phyloP scores from a whole-genome alignment of 1,140 invertebrate species.

The Mizuhopecten yessoensis region DNA sequence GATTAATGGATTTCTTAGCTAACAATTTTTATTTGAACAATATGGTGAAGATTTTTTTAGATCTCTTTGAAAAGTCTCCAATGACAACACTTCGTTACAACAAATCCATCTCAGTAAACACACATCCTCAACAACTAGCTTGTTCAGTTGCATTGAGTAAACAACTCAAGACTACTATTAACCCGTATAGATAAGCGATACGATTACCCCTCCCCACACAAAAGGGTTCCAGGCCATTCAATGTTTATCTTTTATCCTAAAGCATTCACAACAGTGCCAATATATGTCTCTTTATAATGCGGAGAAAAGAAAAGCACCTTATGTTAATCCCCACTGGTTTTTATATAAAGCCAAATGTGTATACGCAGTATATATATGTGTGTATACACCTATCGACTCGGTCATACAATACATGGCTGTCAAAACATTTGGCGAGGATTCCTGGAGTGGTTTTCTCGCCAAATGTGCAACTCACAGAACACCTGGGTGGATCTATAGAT shows the following conservation, averaged over 20 bases:
- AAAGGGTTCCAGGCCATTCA: background rate
- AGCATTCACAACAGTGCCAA: slow-evolving; percentile 26
- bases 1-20: too few relatives aligned
- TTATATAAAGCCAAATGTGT: background rate
- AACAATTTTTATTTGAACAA: too few relatives aligned
- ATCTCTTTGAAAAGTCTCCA: background rate
- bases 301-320: background rate
- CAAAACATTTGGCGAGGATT: slow-evolving; percentile 13
- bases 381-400: background rate
- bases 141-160: background rate
- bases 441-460: background rate
- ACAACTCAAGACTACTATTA: background rate
- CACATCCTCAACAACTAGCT: background rate
- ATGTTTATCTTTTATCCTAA: background rate
- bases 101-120: background rate
- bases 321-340: background rate
- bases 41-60: too few relatives aligned
- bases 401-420: background rate
- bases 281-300: background rate
- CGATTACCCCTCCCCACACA: slow-evolving; percentile 15
- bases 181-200: background rate
- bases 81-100: too few relatives aligned
- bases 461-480: background rate
- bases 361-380: background rate
- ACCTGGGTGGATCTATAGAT: background rate